phyloP scores from a whole-genome alignment of 2,797 vertebrate genomes.

The Podarcis lilfordi region DNA sequence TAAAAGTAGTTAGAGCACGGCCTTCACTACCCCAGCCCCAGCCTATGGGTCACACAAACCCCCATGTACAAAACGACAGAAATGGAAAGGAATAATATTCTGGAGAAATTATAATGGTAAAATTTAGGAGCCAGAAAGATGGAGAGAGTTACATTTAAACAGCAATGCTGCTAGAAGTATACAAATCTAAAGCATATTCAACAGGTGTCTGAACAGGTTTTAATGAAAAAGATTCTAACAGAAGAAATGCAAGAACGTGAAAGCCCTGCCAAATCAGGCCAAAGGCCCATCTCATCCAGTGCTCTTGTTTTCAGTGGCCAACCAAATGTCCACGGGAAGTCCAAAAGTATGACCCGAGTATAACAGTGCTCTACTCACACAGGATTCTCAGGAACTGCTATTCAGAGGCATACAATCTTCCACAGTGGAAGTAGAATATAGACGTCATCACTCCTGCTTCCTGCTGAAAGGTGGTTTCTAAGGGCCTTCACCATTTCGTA shows the following conservation, averaged over 20 bases:
- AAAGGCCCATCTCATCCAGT: too few relatives aligned
- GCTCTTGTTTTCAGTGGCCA: too few relatives aligned
- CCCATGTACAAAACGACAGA: slow-evolving; percentile 25
- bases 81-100: slow-evolving; percentile 19
- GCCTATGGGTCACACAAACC: neutral
- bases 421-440: too few relatives aligned
- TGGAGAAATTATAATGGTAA: slow-evolving; percentile 17
- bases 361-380: too few relatives aligned
- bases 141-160: neutral
- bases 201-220: neutral
- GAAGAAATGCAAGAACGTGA: too few relatives aligned
- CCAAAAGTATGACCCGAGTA: too few relatives aligned
- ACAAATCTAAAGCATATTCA: neutral
- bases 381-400: neutral
- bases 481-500: neutral
- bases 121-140: slow-evolving; percentile 13
- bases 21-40: slow-evolving; percentile 6
- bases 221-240: neutral
- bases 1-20: slow-evolving; percentile 61
- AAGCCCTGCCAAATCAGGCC: too few relatives aligned
- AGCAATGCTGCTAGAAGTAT: neutral
- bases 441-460: neutral
- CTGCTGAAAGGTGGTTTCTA: neutral
- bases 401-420: neutral
- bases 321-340: too few relatives aligned